Base-by-base conservation (phyloP, 2,797 vertebrate genomes). In the Hemibagrus guttatus region DNA sequence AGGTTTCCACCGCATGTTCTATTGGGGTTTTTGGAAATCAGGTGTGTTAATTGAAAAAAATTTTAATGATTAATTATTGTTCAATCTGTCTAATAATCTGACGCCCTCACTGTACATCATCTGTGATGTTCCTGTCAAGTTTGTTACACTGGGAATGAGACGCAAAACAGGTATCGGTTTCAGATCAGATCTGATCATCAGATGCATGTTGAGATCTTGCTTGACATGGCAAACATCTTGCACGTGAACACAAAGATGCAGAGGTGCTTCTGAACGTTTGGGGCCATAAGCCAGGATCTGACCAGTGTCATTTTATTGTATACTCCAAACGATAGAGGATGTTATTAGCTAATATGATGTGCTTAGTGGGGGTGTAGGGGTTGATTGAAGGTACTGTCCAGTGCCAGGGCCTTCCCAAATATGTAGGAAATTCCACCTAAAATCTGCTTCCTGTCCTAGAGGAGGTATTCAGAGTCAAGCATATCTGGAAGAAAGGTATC, bases 1-100 rank as follows among this genome's bases (percentile, higher is more conserved):
- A 99, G 91, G 98, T 99, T 21, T 99, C 98, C 91, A 98, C 98
- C 0, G 98, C 98, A 61, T 99, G 98, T 88, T 96, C 98, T 84
- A 96, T 98, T 31, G 98, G 97, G 0, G 98, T 99, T 86, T 95
- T 99, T 90, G 98, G 98, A 83, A 99, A 99, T 92, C 98, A 99
- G 97, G 98, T 98, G 89, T 94, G 95, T 81, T 64, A 13, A 52
- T 7, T 54, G 8, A 21, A 6, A 11, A 9, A 26, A 11, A 21
- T 28, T 19, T 12, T 4, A n/a, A 26, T 26, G 17, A 26, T 5
- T 56, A 8, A 52, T n/a, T 23, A 35, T 21, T 58, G 16, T 58
- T 58, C 1, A 54, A 13, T 4, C 52, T 75, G 17, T 35, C 16
- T 19, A n/a, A 54, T 31, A 54, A 31, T 78, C 52, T 12, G 8